Evolutionary conservation across 2,113 vertebrate genomes (phyloP).

Genomic region (Silurus glanis): DNA sequence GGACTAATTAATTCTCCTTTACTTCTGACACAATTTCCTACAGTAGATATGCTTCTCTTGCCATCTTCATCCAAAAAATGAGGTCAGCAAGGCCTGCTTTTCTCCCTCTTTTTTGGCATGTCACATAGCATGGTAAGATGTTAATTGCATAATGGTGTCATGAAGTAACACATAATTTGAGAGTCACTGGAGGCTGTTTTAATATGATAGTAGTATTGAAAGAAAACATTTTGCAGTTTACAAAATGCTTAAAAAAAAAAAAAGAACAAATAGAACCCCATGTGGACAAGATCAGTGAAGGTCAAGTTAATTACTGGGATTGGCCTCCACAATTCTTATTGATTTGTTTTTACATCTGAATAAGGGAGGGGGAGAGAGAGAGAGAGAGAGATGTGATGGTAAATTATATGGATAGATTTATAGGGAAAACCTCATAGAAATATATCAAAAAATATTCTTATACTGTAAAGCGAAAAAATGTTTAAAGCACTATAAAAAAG

Average conservation of each 20-base stretch:
- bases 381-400: conserved; percentile 5
- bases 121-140: background rate
- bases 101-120: no score
- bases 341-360: background rate
- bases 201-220: background rate
- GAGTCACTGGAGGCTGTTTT: background rate
- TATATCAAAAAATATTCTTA: no score
- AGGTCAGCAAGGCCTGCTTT: background rate
- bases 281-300: background rate
- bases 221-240: background rate
- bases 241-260: background rate
- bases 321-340: conserved; percentile 14
- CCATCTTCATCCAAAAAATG: background rate
- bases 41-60: background rate
- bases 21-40: background rate
- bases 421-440: no score
- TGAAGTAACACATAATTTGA: background rate
- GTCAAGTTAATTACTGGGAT: conserved; percentile 5
- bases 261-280: background rate
- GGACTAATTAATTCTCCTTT: background rate
- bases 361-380: background rate
- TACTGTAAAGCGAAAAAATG: no score
- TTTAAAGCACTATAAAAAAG: no score
- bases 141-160: background rate
- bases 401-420: no score